phyloP scores from a whole-genome alignment of 2,797 vertebrate genomes.

The Aphelocoma californica region DNA sequence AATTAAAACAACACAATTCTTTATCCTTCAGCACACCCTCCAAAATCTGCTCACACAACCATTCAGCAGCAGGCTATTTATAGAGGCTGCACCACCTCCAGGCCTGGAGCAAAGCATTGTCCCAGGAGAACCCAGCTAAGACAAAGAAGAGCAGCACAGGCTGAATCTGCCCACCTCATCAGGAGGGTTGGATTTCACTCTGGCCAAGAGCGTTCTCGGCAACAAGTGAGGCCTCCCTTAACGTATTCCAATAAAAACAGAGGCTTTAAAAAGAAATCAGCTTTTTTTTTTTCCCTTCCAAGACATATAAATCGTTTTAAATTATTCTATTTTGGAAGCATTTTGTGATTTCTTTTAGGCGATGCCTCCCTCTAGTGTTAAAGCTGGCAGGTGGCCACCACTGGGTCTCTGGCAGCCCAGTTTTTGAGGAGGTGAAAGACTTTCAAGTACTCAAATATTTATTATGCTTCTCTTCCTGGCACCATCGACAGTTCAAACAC shows the following conservation, averaged over 20 bases:
- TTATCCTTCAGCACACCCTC: not conserved
- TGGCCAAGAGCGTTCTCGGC: not conserved
- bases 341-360: conserved; percentile 8
- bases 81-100: conserved; percentile 28
- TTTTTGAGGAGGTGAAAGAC: not conserved
- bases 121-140: conserved; percentile 34
- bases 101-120: not conserved
- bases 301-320: not conserved
- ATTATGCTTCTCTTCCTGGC: not conserved
- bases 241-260: conserved; percentile 57
- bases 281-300: conserved; percentile 9
- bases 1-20: not conserved
- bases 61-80: conserved; percentile 37
- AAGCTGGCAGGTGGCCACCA: not conserved
- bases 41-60: not conserved
- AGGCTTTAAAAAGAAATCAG: conserved; percentile 53
- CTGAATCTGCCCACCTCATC: conserved; percentile 53
- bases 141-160: not conserved
- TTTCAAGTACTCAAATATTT: not conserved
- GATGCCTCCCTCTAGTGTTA: conserved; percentile 59
- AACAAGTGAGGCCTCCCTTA: conserved; percentile 52
- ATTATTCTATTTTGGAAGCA: not conserved
- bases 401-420: fast-evolving
- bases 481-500: not conserved
- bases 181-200: conserved; percentile 44